Conservation (phyloP, 2,888 invertebrate genomes). For the Nomada goodeniana region DNA sequence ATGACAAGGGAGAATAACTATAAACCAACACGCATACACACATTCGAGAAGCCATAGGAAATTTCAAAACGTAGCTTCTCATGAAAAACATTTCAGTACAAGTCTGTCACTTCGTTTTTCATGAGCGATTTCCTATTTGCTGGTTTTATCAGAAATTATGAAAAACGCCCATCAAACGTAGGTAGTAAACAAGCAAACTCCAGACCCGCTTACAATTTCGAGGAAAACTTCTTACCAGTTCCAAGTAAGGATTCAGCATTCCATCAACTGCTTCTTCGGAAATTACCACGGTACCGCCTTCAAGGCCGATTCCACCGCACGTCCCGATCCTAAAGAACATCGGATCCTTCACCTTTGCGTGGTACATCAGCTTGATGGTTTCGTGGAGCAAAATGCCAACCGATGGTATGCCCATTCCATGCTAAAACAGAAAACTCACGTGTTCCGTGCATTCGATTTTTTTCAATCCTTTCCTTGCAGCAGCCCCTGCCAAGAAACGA, state of each 20-base stretch:
- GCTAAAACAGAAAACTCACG: slow-evolving; percentile 86
- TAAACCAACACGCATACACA: no score
- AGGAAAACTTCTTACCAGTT: slow-evolving; percentile 88
- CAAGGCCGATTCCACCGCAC: slow-evolving; percentile 96
- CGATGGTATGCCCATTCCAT: slow-evolving; percentile 99
- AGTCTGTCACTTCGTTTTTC: no score
- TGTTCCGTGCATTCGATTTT: not conserved
- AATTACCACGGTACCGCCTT: slow-evolving; percentile 97
- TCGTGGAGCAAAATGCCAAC: slow-evolving; percentile 98
- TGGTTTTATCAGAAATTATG: no score
- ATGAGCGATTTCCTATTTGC: no score
- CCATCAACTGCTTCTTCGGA: slow-evolving; percentile 97
- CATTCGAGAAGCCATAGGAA: no score
- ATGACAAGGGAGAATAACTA: no score
- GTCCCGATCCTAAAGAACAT: slow-evolving; percentile 97
- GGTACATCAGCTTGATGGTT: slow-evolving; percentile 97
- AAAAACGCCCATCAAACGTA: no score
- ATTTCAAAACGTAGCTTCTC: no score
- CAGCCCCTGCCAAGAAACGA: not conserved
- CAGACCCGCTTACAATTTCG: not conserved
- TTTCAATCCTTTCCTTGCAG: not conserved
- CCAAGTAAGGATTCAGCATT: slow-evolving; percentile 91
- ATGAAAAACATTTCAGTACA: no score
- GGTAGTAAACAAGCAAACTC: no score
- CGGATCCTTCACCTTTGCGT: slow-evolving; percentile 94